Evolutionary conservation across 2,888 invertebrate species (phyloP), one percentile per base, ranked within the genome.

Genomic region (Drosophila cracens): DNA sequence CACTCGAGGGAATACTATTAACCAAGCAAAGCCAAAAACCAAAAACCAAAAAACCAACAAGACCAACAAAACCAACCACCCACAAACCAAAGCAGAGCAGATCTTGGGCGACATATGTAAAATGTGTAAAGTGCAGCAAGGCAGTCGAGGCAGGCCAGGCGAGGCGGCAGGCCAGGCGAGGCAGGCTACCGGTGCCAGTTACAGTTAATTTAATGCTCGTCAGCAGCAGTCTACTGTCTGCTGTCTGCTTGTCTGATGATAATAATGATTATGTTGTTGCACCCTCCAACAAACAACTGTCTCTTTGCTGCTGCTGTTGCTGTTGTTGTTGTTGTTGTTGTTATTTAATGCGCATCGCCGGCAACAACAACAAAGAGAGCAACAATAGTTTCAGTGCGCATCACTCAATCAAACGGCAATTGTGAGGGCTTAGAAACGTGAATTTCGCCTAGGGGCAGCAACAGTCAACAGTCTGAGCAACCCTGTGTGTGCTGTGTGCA

Each of bases 381-480:
- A 46, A 46, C 46, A 46, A 46, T 46, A 46, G 46, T 46, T 46
- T 25, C 46, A 52, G 49, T 29, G 64, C 83, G 87, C 90, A 91
- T 89, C 88, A 92, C 87, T 92, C 92, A 91, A 92, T 92, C 92
- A 92, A 92, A 92, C 77, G 85, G 84, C 92, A 91, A 91, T 92
- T 89, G 90, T 74, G 70, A 89, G 87, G 91, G 89, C 89, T 91
- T 90, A 90, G 57, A 52, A 70, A 69, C 40, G 52, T 46, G 25
- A 31, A 58, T 25, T 54, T 34, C 67, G 25, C 74, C 69, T 54
- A 48, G 63, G 79, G 79, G 46, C 7, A 49, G n/a, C 13, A 57
- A 46, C 62, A 65, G 29, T 49, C 16, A 29, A 67, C 70, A 56
- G 54, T 46, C 64, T 46, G 46, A 61, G 58, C 25, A 46, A 62